Evolutionary conservation across 2,888 invertebrate species (phyloP).

Genomic region (Lasius fuliginosus): DNA sequence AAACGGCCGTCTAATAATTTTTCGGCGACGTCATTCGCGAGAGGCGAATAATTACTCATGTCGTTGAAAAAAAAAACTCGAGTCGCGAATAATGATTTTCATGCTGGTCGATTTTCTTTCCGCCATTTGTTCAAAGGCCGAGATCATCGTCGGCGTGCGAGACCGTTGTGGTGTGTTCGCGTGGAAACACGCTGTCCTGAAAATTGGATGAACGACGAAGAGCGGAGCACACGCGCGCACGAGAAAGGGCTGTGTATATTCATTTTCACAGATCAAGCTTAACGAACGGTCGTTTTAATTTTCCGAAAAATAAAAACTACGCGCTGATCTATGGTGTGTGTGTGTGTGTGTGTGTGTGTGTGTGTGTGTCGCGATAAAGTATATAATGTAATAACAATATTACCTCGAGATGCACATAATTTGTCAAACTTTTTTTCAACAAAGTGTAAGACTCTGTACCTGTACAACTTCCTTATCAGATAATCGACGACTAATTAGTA

Average conservation of each 20-base stretch:
- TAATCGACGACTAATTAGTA: background rate
- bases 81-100: background rate
- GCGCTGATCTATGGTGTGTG: background rate
- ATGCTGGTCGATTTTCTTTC: constrained; percentile 19
- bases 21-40: background rate
- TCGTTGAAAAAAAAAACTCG: background rate
- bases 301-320: constrained; percentile 7
- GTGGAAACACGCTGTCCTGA: constrained; percentile 33
- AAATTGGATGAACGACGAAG: constrained; percentile 39
- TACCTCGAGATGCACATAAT: background rate
- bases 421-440: background rate
- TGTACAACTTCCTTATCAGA: no score
- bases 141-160: background rate
- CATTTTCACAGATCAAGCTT: constrained; percentile 20
- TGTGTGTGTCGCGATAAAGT: background rate
- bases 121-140: background rate
- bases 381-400: background rate
- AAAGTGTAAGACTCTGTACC: background rate
- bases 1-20: constrained; percentile 39
- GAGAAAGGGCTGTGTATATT: constrained; percentile 7
- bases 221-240: background rate
- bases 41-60: constrained; percentile 21
- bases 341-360: no score
- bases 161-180: background rate
- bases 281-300: constrained; percentile 22